Evolutionary conservation across 1,140 invertebrate species (phyloP), one percentile per base, ranked within the genome.

Genomic region (Cephus cinctus): DNA sequence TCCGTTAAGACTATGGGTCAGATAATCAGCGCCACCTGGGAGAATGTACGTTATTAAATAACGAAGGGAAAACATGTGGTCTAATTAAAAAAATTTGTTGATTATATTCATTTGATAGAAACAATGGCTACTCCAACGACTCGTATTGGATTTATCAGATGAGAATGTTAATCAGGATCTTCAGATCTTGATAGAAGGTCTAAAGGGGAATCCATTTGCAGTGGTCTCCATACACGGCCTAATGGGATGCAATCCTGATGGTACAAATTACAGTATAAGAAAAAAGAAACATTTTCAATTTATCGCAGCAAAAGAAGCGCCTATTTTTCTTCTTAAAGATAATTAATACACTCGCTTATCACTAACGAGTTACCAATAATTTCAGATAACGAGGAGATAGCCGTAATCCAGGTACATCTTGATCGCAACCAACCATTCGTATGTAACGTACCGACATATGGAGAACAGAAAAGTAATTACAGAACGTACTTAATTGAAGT

Each of bases 221-320:
- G 6, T 23, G 9, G 20, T 41, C 21, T 8, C 39, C 6, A 11
- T 22, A 9, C 39, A 41, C 16, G 39, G 39, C 12, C 21, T 41
- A n/a, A 41, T 41, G 39, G 39, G 39, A n/a, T 41, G 39, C 39
- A 41, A 41, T 23, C 39, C 39, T 8, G 39, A 41, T 41, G 39
- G 39, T 41, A 41, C 18, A 4, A 14, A 15, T 8, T 11, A 36
- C 9, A 14, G 19, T 12, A 15, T 11, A 8, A 36, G 8, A 15
- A 9, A 14, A 15, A 8, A 4, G 14, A 11, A 36, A 6, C 6
- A 36, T 3, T 11, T 18, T 8, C 14, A 4, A 2, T 9, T 36
- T 5, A 12, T 36, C 2, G 15, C 3, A 36, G 8, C 8, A 2
- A 36, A 30, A 36, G 34, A n/a, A n/a, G n/a, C n/a, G n/a, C n/a